Base-by-base conservation (phyloP, 2,113 vertebrate species). In the Lophura nycthemera region DNA sequence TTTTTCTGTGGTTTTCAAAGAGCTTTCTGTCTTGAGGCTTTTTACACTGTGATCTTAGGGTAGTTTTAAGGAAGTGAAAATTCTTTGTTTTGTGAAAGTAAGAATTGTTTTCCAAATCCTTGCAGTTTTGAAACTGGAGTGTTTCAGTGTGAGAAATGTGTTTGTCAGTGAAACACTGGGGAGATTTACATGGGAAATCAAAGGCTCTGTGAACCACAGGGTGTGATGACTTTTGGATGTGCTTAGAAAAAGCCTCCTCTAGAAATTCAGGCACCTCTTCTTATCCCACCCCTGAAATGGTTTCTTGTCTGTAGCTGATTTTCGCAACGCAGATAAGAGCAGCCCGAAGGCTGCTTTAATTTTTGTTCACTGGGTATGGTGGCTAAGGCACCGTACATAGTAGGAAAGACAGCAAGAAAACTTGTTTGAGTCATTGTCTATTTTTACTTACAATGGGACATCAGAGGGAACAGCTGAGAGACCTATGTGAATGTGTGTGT, bases 101-200 rank as follows among this genome's bases (percentile, higher is more conserved):
- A 57, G 2, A 11, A 17, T 50, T 34, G 16, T 47, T 91, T 91
- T 75, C 7, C 1, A 56, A 3, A 8, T 64, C 9, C 32, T 71
- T 67, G 16, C 6, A 9, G 3, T 81, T 90, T 56, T 61, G 25
- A 79, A 91, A 85, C 17, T 2, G 12, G 47, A 43, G 5, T 13
- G 8, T 30, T 87, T 47, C 32, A 56, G 36, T 4, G 1, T 34
- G 47, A 76, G 27, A 64, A 4, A 11, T 0, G 0, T 24, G 3
- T 74, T 65, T 75, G 48, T 29, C 24, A 15, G 6, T 52, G 25
- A 43, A 13, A 45, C 20, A 42, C 70, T 30, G 8, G 6, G 32
- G 12, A 81, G 38, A 19, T 52, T 76, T 77, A 71, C 13, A 32
- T 21, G 56, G 61, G 71, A 84, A 54, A 16, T 81, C n/a, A 77